Percentiles rank a stretch among this genome's conserved stretches.
phyloP scores from a whole-genome alignment of 2,113 vertebrate species.

The Nibea coibor region DNA sequence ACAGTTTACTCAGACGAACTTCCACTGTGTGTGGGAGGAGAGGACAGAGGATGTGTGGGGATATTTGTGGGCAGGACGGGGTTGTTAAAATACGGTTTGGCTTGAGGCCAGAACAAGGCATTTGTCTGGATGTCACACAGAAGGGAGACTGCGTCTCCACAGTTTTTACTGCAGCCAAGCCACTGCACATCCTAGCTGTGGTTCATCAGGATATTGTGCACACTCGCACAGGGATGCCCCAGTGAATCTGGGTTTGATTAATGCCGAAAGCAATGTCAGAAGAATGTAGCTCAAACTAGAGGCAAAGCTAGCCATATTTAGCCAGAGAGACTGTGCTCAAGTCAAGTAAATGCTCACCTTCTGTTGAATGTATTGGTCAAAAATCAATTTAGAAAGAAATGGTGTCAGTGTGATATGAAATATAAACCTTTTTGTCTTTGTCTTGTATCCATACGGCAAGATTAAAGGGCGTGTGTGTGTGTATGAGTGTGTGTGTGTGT shows the following conservation, averaged over 20 bases:
- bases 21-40: slow-evolving; percentile 1
- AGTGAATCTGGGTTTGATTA: slow-evolving; percentile 5
- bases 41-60: slow-evolving; percentile 1
- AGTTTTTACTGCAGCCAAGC: neutral
- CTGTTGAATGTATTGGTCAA: neutral
- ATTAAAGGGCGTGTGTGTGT: too few species aligned
- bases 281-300: slow-evolving; percentile 8
- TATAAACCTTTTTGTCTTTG: neutral
- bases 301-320: neutral
- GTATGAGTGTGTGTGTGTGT: neutral
- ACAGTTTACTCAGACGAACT: neutral
- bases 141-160: slow-evolving; percentile 18
- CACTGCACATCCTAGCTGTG: slow-evolving; percentile 1
- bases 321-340: neutral
- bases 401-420: slow-evolving; percentile 11
- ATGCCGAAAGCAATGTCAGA: neutral
- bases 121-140: slow-evolving; percentile 54
- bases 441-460: too few species aligned
- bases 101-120: slow-evolving; percentile 32
- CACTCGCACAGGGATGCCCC: neutral
- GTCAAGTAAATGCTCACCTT: neutral
- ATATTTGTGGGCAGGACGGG: neutral
- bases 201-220: neutral
- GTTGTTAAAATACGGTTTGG: slow-evolving; percentile 47
- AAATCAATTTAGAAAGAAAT: neutral